These are phyloP conservation scores for Valencia hispanica DNA, from an alignment of 2,797 vertebrate genomes.

Conservation along the genomic window DNA sequence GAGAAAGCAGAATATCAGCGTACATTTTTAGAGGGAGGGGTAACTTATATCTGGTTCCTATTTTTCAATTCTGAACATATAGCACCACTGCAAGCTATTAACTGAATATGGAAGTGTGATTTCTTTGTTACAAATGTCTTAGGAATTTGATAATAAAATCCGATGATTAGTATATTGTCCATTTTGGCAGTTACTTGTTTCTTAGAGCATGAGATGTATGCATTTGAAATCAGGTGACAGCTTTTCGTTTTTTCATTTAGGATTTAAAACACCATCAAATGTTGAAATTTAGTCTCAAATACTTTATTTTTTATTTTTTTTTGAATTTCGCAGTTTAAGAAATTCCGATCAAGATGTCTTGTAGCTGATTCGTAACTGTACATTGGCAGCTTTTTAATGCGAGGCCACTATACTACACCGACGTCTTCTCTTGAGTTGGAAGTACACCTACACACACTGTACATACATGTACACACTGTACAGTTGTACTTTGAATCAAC, in stretches of 20 bases:
- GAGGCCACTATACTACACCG: constrained; percentile 70
- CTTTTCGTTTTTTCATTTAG: constrained; percentile 8
- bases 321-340: constrained; percentile 26
- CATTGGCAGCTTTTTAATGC: constrained; percentile 68
- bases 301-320: constrained; percentile 11
- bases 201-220: constrained; percentile 46
- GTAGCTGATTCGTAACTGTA: constrained; percentile 62
- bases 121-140: neutral
- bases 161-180: constrained; percentile 18
- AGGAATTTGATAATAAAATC: neutral
- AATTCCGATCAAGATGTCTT: constrained; percentile 55
- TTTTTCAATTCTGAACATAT: constrained; percentile 21
- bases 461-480: constrained; percentile 77
- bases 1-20: constrained; percentile 1
- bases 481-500: constrained; percentile 73
- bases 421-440: constrained; percentile 65
- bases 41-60: constrained; percentile 14
- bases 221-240: constrained; percentile 31
- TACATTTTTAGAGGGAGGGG: neutral
- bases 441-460: constrained; percentile 75
- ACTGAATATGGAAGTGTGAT: constrained; percentile 19
- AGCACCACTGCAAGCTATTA: constrained; percentile 45
- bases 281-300: constrained; percentile 19
- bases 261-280: constrained; percentile 17
- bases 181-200: constrained; percentile 61